Conservation (phyloP, 2,113 vertebrate species). For the Gymnobelideus leadbeateri region DNA sequence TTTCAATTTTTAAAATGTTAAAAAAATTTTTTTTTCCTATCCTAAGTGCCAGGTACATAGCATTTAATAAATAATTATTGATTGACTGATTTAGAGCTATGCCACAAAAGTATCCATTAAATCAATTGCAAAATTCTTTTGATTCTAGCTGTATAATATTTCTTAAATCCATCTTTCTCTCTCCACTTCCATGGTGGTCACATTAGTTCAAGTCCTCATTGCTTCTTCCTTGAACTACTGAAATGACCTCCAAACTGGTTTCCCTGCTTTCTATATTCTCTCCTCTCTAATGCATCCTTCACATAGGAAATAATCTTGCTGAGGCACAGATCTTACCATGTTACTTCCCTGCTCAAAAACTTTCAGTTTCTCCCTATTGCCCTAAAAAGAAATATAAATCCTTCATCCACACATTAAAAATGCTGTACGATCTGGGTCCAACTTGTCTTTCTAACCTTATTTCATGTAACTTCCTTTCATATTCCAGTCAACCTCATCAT, state of each 20-base stretch:
- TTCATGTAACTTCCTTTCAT: neutral
- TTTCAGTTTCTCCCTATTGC: neutral
- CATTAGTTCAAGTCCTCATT: neutral
- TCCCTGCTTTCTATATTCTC: neutral
- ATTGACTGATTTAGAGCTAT: neutral
- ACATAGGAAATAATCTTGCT: neutral
- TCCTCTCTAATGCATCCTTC: neutral
- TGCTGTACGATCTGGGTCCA: neutral
- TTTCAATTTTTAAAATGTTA: neutral
- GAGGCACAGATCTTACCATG: neutral
- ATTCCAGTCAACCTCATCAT: neutral
- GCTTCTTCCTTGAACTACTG: neutral
- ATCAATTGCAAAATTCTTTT: neutral
- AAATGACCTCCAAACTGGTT: neutral
- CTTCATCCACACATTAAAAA: neutral
- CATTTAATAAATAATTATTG: neutral
- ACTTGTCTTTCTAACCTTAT: neutral
- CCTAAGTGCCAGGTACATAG: neutral
- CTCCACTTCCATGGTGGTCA: neutral
- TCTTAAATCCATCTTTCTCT: neutral
- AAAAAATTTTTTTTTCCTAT: slow-evolving; percentile 30
- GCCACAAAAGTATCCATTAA: neutral
- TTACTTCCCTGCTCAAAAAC: neutral
- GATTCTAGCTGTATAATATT: neutral
- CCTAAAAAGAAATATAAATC: neutral